Base-by-base conservation (phyloP, 1,140 invertebrate species). In the Whitmania pigra region DNA sequence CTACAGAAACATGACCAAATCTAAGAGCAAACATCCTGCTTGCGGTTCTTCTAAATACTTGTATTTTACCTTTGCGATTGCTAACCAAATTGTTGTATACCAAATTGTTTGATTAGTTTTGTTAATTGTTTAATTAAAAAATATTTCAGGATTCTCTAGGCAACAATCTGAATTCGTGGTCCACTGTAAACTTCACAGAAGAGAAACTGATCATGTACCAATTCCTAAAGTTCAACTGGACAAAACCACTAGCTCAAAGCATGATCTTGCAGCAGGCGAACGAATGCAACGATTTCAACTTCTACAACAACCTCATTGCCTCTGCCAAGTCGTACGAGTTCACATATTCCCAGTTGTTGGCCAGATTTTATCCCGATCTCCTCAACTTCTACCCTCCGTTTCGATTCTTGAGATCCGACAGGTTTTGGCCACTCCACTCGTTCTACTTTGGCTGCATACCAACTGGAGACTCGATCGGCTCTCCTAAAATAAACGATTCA, bases 121-220 rank as follows among this genome's bases (percentile, higher is more conserved):
- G 9, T 49, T 49, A 49, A 49, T 49, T 49, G 13, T 11, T 49
- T 17, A 49, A 43, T 43, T 43, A 6, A 13, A 43, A 5, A 43
- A 49, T 17, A 49, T 49, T 79, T 25, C 80, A 86, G 85, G 84
- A 85, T 75, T 77, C 78, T 11, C 86, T 87, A 80, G 89, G 88
- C 76, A 79, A 81, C 49, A 87, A 89, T 74, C 84, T 92, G 79
- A 88, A 91, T 82, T 87, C 88, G 83, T 92, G 90, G 90, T 88
- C 86, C 75, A 87, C 91, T 79, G 88, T 89, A 78, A 89, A 87
- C 76, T 86, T 88, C 78, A 90, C 91, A 80, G 90, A 92, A 84
- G 90, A 92, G 81, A 88, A 89, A 76, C 84, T 91, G 77, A 89
- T 92, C 69, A 83, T 92, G 67, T 89, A 91, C 82, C 90, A 92